Base-by-base conservation (phyloP, 2,113 vertebrate genomes). In the Upupa epops region DNA sequence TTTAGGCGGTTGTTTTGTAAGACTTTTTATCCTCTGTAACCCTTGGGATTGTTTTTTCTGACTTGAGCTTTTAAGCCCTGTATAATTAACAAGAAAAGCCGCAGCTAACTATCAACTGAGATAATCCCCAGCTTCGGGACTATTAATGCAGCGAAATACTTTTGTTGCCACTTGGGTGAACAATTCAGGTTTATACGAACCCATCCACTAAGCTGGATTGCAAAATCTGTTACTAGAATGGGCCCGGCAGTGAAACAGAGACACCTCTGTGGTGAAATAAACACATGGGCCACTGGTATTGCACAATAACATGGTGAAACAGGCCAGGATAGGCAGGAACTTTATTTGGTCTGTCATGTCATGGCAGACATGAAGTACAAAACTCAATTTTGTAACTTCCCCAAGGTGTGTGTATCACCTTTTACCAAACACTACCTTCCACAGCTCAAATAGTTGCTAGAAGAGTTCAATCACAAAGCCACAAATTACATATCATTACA, bases 141-240 rank as follows among this genome's bases (percentile, higher is more conserved):
- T 65, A 79, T 69, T 42, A 73, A 42, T 51, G 37, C 34, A 54
- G 42, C 21, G 9, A 26, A 80, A 69, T 66, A 58, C 42, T 66
- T 76, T 40, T 63, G 26, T 36, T 83, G 45, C 52, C 26, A 52
- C 69, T 42, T 69, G 34, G 59, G 76, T 76, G 32, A 69, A 71
- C 72, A 84, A 88, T 86, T 61, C 64, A 72, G 36, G 21, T 93
- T 88, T 88, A 54, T 21, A 11, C 72, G 83, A 69, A 91, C n/a
- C 32, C 49, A 51, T 34, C 20, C 54, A n/a, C 13, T 40, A 54
- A 16, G 42, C 18, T 59, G 63, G 75, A 54, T 84, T 96, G 66
- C 65, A 65, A 63, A 84, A 82, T 45, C 31, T 59, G 15, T 83
- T 45, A 36, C 34, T 25, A 48, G 59, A 22, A 63, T 81, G 75